These are phyloP conservation scores for Prionailurus viverrinus DNA, from an alignment of 2,113 vertebrate species.

Conservation along the genomic window DNA sequence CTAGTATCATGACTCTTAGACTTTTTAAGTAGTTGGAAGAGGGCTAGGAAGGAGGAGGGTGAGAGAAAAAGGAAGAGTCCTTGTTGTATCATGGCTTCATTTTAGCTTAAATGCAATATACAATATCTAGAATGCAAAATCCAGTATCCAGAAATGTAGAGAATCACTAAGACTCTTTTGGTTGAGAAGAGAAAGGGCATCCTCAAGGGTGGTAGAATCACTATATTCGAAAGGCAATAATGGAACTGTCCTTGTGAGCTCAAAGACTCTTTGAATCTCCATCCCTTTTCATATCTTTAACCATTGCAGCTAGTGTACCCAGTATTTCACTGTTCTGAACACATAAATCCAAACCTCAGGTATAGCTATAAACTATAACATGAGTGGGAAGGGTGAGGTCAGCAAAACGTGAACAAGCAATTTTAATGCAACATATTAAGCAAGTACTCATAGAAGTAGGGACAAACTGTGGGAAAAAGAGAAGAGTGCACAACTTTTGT, in stretches of 20 bases:
- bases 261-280: not conserved
- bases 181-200: constrained; percentile 3
- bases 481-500: not conserved
- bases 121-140: not conserved
- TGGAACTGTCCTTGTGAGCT: not conserved
- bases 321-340: not conserved
- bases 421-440: not conserved
- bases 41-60: not conserved
- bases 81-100: not conserved
- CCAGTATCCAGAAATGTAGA: not conserved
- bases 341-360: not conserved
- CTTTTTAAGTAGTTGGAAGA: not conserved
- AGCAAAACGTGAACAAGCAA: not conserved
- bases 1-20: not conserved
- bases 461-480: not conserved
- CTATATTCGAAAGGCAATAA: not conserved
- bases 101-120: not conserved
- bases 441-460: not conserved
- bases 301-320: not conserved
- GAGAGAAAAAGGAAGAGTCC: not conserved
- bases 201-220: not conserved
- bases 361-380: not conserved
- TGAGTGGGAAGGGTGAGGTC: not conserved
- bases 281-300: not conserved
- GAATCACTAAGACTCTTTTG: not conserved